Evolutionary conservation across 2,888 invertebrate species (phyloP).

Genomic region (Bembecia ichneumoniformis): DNA sequence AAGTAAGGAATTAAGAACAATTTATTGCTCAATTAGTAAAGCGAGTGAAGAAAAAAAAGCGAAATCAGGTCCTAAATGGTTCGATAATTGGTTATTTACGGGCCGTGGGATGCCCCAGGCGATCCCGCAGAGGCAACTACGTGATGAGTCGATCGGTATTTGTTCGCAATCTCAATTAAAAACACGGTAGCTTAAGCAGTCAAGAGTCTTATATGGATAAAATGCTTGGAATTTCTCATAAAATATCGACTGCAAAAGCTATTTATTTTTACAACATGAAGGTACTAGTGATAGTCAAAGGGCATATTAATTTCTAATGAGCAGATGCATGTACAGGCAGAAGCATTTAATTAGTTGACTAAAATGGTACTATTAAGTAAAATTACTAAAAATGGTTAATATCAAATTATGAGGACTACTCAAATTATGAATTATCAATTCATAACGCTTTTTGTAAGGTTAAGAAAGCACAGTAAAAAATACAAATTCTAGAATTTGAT

Average conservation of each 20-base stretch:
- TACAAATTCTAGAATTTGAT: no score
- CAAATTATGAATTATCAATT: no score
- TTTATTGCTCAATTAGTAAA: conserved; percentile 48
- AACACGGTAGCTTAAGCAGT: neutral
- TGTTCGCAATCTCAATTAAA: conserved; percentile 7
- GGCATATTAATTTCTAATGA: no score
- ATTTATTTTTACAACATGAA: no score
- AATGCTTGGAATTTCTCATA: conserved; percentile 1
- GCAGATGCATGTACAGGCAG: no score
- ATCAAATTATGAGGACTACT: no score
- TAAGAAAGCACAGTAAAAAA: no score
- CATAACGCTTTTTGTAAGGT: no score
- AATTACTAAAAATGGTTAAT: no score
- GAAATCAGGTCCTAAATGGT: conserved; percentile 32
- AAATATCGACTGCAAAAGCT: neutral
- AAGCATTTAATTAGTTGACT: no score
- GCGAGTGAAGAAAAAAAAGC: conserved; percentile 29
- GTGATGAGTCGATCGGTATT: conserved; percentile 2
- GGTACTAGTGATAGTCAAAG: no score
- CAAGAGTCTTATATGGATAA: neutral
- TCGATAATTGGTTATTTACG: conserved; percentile 52
- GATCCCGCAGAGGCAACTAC: conserved; percentile 1
- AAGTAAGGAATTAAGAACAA: conserved; percentile 37
- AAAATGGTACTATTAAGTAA: no score
- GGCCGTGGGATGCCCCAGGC: conserved; percentile 8